These are phyloP conservation scores for Notarius lentiginosus DNA, from an alignment of 2,113 vertebrate genomes.

Conservation along the genomic window DNA sequence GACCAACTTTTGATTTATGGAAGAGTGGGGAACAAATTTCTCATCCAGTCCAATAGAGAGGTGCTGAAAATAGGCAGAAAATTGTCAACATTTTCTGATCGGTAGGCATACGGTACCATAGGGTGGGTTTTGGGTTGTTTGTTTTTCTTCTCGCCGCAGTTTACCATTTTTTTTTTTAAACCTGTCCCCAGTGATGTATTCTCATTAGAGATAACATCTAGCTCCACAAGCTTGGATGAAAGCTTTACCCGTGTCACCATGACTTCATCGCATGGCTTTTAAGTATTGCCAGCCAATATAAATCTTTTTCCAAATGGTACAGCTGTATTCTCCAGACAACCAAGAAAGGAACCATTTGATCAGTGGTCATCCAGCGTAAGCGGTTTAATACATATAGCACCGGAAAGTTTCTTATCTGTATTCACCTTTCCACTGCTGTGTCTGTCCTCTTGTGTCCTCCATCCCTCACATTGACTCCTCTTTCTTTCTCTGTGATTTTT, in stretches of 20 bases:
- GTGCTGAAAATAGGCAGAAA: too few relatives aligned
- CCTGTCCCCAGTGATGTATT: too few relatives aligned
- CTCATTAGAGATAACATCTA: neutral
- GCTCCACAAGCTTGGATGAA: neutral
- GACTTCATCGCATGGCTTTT: too few relatives aligned
- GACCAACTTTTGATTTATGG: neutral
- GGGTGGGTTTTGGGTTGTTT: too few relatives aligned
- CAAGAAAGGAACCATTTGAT: neutral
- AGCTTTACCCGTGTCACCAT: neutral
- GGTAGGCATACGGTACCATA: too few relatives aligned
- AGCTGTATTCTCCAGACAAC: neutral
- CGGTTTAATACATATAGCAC: too few relatives aligned
- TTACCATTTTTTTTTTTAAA: too few relatives aligned
- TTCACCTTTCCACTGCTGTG: neutral
- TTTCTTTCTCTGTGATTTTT: conserved; percentile 40
- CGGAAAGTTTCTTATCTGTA: neutral
- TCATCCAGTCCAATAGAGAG: too few relatives aligned
- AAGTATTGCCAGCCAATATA: neutral
- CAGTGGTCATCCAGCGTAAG: neutral
- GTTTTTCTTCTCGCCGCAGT: too few relatives aligned
- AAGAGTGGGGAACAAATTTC: neutral
- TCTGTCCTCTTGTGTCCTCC: conserved; percentile 30
- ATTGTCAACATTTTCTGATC: too few relatives aligned
- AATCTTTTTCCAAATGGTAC: neutral
- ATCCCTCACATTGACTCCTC: conserved; percentile 2